Percentiles rank a stretch among this genome's conserved stretches.
Evolutionary conservation across 92 coral and sea anemone genomes (phyloP).

Genomic region (Zoanthus sansibaricus): DNA sequence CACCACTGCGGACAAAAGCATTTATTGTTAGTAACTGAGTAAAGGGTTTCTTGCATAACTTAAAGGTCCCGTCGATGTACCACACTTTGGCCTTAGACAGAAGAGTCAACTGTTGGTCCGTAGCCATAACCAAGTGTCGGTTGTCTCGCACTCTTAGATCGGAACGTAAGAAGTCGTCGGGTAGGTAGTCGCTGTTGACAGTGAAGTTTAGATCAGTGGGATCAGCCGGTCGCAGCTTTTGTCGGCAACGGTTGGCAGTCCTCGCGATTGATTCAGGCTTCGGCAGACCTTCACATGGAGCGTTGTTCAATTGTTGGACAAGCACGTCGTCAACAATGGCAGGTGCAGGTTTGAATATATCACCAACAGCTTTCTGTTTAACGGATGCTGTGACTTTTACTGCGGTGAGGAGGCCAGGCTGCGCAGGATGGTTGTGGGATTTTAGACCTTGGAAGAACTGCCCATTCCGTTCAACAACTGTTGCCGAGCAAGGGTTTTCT

Average conservation of each 20-base stretch:
- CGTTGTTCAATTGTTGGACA: neutral
- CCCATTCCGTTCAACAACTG: slow-evolving; percentile 3
- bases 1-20: no score
- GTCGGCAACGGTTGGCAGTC: neutral
- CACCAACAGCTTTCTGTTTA: neutral
- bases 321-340: neutral
- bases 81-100: neutral
- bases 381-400: slow-evolving; percentile 18
- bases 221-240: neutral
- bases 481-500: slow-evolving; percentile 23
- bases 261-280: neutral
- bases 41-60: no score
- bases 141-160: no score
- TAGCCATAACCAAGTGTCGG: neutral
- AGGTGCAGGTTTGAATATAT: slow-evolving; percentile 4
- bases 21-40: no score
- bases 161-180: neutral
- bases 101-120: neutral
- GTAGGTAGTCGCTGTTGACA: neutral
- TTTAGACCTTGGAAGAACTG: slow-evolving; percentile 3
- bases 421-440: neutral
- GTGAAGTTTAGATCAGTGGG: neutral
- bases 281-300: neutral
- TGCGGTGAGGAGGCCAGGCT: slow-evolving; percentile 8
- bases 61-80: no score